A percentile compares a stretch with the other conserved stretches of the same genome.
These are phyloP conservation scores for Psettodes erumei DNA, from an alignment of 2,113 vertebrate genomes.

Conservation along the genomic window DNA sequence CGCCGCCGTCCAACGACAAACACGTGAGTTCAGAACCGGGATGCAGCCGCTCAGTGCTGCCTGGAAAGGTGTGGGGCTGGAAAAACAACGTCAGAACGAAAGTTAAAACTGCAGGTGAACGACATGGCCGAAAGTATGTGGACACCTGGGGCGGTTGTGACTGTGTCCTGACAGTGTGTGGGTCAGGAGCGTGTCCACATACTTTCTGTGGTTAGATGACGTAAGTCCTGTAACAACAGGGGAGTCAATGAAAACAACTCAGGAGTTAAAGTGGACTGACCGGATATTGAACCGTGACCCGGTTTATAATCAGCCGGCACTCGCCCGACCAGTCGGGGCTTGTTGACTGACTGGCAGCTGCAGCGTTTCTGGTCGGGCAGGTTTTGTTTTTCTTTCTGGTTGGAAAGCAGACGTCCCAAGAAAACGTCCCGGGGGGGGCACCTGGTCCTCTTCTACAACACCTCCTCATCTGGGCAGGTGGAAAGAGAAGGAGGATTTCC, in stretches of 20 bases:
- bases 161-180: too few species aligned
- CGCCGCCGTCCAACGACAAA: constrained; percentile 51
- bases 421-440: too few species aligned
- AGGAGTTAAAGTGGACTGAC: background rate
- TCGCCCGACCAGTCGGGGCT: constrained; percentile 36
- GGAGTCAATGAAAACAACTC: background rate
- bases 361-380: constrained; percentile 61
- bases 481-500: background rate
- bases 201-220: too few species aligned
- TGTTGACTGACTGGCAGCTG: constrained; percentile 43
- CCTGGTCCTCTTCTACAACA: too few species aligned
- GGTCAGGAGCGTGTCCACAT: background rate
- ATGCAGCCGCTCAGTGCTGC: too few species aligned
- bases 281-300: background rate
- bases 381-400: constrained; percentile 51
- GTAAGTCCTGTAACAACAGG: too few species aligned
- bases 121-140: too few species aligned
- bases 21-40: constrained; percentile 70
- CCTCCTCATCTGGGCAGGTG: background rate
- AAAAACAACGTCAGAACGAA: too few species aligned
- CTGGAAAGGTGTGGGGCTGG: background rate
- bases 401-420: too few species aligned
- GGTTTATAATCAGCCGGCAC: background rate
- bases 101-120: too few species aligned
- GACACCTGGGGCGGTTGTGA: too few species aligned